A percentile compares a stretch with the other conserved stretches of the same genome.
phyloP scores from a whole-genome alignment of 2,888 invertebrate genomes.

The Choreutis nemorana region DNA sequence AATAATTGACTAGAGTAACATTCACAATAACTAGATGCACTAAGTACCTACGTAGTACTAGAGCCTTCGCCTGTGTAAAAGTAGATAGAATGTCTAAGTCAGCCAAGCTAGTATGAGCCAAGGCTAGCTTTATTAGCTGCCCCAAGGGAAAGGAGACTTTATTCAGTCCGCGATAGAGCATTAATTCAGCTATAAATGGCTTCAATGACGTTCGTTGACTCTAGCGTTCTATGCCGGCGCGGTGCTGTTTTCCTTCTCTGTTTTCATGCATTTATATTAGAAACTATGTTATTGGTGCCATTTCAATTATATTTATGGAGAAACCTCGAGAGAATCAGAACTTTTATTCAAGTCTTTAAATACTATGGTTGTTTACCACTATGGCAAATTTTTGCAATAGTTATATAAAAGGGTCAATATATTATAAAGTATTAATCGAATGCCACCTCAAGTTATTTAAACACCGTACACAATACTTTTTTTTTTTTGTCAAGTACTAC shows the following conservation, averaged over 20 bases:
- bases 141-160: conserved; percentile 26
- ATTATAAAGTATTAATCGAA: no score
- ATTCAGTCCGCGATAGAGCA: conserved; percentile 16
- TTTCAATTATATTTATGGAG: conserved; percentile 30
- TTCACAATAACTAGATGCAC: conserved; percentile 31
- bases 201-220: conserved; percentile 67
- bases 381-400: no score
- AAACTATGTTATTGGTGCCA: conserved; percentile 39
- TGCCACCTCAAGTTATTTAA: no score
- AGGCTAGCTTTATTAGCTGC: conserved; percentile 48
- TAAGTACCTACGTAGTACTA: conserved; percentile 35
- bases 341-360: no score
- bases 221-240: conserved; percentile 60
- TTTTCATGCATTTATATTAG: conserved; percentile 64
- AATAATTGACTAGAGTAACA: conserved; percentile 19
- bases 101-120: conserved; percentile 65
- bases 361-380: no score
- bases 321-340: no score
- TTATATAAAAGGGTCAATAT: no score
- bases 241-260: conserved; percentile 64
- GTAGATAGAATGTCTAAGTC: conserved; percentile 68
- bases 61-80: conserved; percentile 61
- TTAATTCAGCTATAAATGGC: conserved; percentile 18
- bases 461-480: no score
- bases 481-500: no score